Base-by-base conservation (phyloP, 2,797 vertebrate species). In the Chelon auratus region DNA sequence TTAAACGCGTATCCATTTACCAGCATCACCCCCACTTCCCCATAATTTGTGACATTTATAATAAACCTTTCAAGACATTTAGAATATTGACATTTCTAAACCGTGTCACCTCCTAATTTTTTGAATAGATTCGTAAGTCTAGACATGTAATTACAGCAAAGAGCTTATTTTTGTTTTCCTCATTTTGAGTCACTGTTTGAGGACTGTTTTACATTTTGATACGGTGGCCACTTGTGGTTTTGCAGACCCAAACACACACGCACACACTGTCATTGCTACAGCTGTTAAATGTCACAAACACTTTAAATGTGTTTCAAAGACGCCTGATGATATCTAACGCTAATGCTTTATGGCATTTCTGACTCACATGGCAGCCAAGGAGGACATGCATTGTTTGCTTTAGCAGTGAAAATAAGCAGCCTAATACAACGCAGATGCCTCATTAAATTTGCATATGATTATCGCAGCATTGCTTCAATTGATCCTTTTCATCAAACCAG, bases 401-500 rank as follows among this genome's bases (percentile, higher is more conserved):
- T 76, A 65, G 40, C 62, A 75, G 57, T 68, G 52, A 69, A 80
- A 88, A 88, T 75, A 84, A 83, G 86, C 83, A 79, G 61, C 67
- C 72, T 85, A 84, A 88, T 89, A 84, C 60, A 81, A 64, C 63
- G 81, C 90, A 87, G 89, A 89, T 90, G 91, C 78, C 73, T 87
- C 80, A 68, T 82, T 86, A 83, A 74, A 85, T 91, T 76, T 86
- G 85, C 86, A 90, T 89, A 66, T 18, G 24, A 89, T 91, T 90
- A 81, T 77, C 76, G 71, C 76, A 82, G 77, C 76, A 67, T 82
- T 67, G 67, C 78, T 85, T 87, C 70, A 84, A 84, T 89, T 82
- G 83, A 91, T 90, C 82, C 83, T 82, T 92, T 89, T 92, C 80
- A 91, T 90, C 82, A 85, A 69, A 78, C 59, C 60, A 85, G 81